phyloP scores from a whole-genome alignment of 2,113 vertebrate species.

The Solenodon paradoxus region DNA sequence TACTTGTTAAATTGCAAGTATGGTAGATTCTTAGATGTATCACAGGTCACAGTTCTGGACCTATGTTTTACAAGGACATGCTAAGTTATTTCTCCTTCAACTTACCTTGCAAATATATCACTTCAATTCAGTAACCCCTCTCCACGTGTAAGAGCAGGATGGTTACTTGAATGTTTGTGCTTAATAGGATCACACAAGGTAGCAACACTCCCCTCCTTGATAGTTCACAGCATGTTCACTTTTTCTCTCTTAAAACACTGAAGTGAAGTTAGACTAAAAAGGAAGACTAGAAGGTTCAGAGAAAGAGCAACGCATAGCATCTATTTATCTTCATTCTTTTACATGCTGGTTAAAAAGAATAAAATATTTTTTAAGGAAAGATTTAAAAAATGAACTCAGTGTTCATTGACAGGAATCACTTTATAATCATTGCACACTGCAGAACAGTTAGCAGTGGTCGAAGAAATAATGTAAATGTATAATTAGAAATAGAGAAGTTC shows the following conservation, averaged over 20 bases:
- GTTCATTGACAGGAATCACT: background rate
- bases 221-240: background rate
- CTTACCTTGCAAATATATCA: background rate
- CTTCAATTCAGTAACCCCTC: too few relatives aligned
- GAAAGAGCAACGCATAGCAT: background rate
- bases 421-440: background rate
- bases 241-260: background rate
- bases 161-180: background rate
- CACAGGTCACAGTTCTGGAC: background rate
- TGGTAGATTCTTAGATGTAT: background rate
- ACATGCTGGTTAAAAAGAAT: background rate
- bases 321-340: background rate
- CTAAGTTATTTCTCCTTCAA: background rate
- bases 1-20: background rate
- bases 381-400: background rate
- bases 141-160: background rate
- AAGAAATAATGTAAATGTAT: background rate
- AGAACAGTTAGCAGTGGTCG: background rate
- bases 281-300: background rate
- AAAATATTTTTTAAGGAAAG: background rate
- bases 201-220: background rate
- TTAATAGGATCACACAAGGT: background rate
- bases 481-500: background rate
- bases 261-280: background rate
- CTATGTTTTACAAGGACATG: background rate